A percentile compares a stretch with the other conserved stretches of the same genome.
Conservation (phyloP, 1,140 invertebrate genomes). For the Coptotermes formosanus region DNA sequence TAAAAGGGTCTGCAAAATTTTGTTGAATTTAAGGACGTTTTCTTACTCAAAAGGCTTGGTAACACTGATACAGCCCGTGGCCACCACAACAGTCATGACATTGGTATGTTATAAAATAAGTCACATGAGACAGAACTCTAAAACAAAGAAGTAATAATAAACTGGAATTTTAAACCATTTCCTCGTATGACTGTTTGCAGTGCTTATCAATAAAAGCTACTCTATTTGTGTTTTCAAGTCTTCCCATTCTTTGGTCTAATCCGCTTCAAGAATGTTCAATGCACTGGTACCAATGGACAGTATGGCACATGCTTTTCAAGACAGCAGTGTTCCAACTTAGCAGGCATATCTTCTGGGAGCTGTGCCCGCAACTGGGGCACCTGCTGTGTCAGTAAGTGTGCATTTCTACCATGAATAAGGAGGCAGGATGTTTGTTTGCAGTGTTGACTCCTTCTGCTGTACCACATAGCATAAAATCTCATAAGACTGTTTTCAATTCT, state of each 20-base stretch:
- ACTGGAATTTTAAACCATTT: too few species aligned
- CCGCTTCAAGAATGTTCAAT: constrained; percentile 67
- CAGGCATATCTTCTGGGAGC: constrained; percentile 64
- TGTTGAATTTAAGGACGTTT: too few species aligned
- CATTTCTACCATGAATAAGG: constrained; percentile 14
- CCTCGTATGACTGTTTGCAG: too few species aligned
- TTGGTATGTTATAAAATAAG: too few species aligned
- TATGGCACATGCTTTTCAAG: constrained; percentile 74
- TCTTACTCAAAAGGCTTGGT: too few species aligned
- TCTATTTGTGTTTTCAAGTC: constrained; percentile 45
- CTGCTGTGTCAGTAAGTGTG: constrained; percentile 75
- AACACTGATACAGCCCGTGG: too few species aligned
- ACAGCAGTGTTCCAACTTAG: constrained; percentile 67
- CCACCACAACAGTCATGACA: too few species aligned
- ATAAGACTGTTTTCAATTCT: too few species aligned
- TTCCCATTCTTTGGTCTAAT: constrained; percentile 72
- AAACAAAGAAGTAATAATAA: too few species aligned
- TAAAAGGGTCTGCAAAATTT: too few species aligned
- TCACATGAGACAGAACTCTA: too few species aligned
- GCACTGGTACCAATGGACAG: constrained; percentile 60
- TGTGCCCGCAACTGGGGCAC: constrained; percentile 69
- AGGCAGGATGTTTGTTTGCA: constrained; percentile 20
- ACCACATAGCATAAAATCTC: too few species aligned
- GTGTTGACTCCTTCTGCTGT: constrained; percentile 28
- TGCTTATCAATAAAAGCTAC: background rate